phyloP scores from a whole-genome alignment of 2,797 vertebrate species.

The Sebastes dallii region DNA sequence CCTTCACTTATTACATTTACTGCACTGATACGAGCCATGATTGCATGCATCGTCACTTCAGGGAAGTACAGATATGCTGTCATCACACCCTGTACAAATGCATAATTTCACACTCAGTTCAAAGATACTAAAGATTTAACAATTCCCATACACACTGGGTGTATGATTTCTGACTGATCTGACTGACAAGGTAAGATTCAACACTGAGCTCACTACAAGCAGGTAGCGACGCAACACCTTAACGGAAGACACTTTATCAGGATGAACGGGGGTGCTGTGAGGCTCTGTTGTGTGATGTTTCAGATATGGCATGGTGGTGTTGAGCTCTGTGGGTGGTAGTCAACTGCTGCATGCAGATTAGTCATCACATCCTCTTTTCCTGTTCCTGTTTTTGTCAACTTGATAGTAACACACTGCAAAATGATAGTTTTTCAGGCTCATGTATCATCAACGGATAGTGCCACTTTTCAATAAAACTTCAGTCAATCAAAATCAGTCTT shows the following conservation, averaged over 20 bases:
- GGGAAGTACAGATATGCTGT: neutral
- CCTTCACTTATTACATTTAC: neutral
- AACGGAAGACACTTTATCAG: neutral
- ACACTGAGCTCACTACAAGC: neutral
- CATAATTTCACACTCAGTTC: neutral
- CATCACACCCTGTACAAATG: constrained; percentile 5
- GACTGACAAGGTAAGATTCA: neutral
- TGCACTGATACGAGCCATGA: neutral
- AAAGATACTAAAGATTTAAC: neutral
- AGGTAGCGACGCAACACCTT: neutral
- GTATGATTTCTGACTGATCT: neutral
- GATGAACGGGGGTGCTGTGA: neutral
- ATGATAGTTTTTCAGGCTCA: neutral
- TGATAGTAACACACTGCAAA: neutral
- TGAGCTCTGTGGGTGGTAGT: neutral
- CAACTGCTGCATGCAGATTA: neutral
- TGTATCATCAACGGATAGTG: neutral
- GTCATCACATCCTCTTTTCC: neutral
- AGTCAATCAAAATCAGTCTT: neutral
- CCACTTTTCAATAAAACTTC: neutral
- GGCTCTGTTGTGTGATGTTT: neutral
- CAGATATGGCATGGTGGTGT: neutral
- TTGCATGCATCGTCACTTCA: neutral
- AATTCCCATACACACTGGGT: neutral
- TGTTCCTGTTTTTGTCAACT: neutral